phyloP scores from a whole-genome alignment of 2,113 vertebrate genomes.

The Zeus faber region DNA sequence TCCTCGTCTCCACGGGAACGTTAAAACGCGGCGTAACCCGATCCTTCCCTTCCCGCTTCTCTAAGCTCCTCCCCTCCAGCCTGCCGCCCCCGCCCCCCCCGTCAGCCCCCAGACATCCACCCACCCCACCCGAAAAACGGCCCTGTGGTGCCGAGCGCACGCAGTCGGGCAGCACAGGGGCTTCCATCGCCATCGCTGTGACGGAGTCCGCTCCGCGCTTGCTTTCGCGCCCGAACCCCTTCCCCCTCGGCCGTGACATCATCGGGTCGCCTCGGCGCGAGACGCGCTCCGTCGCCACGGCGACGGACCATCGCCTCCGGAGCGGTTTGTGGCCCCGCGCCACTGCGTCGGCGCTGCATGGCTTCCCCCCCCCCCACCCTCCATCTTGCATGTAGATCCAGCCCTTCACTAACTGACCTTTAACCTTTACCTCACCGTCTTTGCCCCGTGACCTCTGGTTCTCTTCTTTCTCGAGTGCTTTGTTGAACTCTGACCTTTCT shows the following conservation, averaged over 20 bases:
- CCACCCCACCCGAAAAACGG: too few relatives aligned
- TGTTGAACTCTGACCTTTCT: neutral
- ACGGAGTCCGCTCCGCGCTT: too few relatives aligned
- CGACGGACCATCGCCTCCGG: too few relatives aligned
- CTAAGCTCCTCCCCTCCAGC: slow-evolving; percentile 21
- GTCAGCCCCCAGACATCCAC: neutral
- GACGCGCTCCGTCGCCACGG: too few relatives aligned
- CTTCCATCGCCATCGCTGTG: too few relatives aligned
- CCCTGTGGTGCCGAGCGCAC: slow-evolving; percentile 38
- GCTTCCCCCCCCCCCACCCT: slow-evolving; percentile 48
- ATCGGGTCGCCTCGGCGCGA: too few relatives aligned
- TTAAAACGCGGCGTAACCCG: slow-evolving; percentile 62
- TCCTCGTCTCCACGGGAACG: slow-evolving; percentile 61
- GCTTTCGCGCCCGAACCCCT: too few relatives aligned
- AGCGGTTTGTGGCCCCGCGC: slow-evolving; percentile 34
- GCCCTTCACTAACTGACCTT: too few relatives aligned
- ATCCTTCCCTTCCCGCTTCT: slow-evolving; percentile 40
- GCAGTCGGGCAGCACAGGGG: too few relatives aligned
- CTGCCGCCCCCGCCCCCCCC: neutral
- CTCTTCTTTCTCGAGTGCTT: neutral
- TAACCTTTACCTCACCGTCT: slow-evolving; percentile 78
- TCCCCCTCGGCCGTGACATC: too few relatives aligned
- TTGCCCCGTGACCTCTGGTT: neutral
- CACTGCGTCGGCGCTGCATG: slow-evolving; percentile 45
- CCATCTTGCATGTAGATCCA: slow-evolving; percentile 46